Conservation (phyloP, 2,888 invertebrate genomes). For the Sepiola atlantica region DNA sequence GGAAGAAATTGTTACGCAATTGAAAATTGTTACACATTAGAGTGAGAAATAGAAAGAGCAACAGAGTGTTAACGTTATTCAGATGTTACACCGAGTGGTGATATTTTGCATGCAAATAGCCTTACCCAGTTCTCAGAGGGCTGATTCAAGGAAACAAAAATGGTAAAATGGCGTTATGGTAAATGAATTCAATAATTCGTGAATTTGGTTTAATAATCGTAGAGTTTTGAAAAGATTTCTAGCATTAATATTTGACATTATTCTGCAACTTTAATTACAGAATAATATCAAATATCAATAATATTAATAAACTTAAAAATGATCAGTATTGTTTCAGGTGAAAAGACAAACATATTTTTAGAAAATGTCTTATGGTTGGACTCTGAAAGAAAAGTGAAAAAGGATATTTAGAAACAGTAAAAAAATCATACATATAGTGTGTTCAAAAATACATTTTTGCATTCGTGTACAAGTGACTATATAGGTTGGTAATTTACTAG, state of each 20-base stretch:
- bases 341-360: not conserved
- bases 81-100: not conserved
- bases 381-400: slow-evolving; percentile 32
- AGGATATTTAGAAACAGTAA: not conserved
- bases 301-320: not conserved
- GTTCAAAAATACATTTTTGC: not conserved
- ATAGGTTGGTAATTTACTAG: too few relatives aligned
- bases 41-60: too few relatives aligned
- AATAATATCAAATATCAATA: too few relatives aligned
- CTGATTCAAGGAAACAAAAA: not conserved
- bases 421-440: not conserved
- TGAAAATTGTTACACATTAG: not conserved
- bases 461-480: not conserved
- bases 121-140: slow-evolving; percentile 46
- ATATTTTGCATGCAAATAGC: slow-evolving; percentile 34
- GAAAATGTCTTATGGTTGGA: not conserved
- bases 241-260: not conserved
- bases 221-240: not conserved
- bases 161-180: not conserved
- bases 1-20: not conserved
- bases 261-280: too few relatives aligned
- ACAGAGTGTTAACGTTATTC: not conserved
- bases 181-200: not conserved
- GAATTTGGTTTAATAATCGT: not conserved
- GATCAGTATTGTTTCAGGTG: not conserved